Percentiles rank a stretch among this genome's conserved stretches.
Evolutionary conservation across 2,113 vertebrate genomes (phyloP).

Genomic region (Cynoglossus semilaevis): DNA sequence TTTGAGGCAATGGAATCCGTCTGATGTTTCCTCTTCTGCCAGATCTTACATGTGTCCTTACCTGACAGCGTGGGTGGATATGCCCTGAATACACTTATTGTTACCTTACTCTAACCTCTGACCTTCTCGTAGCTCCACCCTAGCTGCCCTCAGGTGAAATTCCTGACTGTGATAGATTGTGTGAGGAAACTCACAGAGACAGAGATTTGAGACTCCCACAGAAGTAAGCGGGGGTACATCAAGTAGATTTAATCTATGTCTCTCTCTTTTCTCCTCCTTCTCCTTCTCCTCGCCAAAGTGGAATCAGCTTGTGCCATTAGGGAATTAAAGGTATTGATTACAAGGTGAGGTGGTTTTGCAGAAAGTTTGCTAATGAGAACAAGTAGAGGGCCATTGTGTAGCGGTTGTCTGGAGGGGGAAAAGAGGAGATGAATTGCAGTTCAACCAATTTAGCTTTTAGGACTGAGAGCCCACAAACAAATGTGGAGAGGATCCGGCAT

Average conservation of each 20-base stretch:
- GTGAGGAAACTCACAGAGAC: slow-evolving; percentile 25
- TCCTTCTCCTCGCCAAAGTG: slow-evolving; percentile 12
- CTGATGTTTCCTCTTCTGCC: slow-evolving; percentile 14
- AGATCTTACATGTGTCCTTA: not conserved
- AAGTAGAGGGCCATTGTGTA: slow-evolving; percentile 48
- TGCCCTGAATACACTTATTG: slow-evolving; percentile 22
- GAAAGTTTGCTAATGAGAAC: slow-evolving; percentile 63
- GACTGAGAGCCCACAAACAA: slow-evolving; percentile 21
- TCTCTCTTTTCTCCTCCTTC: slow-evolving; percentile 14
- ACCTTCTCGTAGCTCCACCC: slow-evolving; percentile 34
- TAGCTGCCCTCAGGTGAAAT: slow-evolving; percentile 47
- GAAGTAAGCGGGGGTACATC: slow-evolving; percentile 36
- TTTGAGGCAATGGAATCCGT: not conserved
- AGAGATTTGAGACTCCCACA: slow-evolving; percentile 18
- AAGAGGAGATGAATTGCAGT: slow-evolving; percentile 35
- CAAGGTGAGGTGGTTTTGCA: slow-evolving; percentile 36
- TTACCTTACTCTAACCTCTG: slow-evolving; percentile 40
- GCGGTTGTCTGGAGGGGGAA: slow-evolving; percentile 23
- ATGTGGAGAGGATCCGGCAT: not conserved
- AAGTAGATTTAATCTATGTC: slow-evolving; percentile 44
- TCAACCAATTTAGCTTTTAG: slow-evolving; percentile 17
- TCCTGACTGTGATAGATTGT: too few species aligned
- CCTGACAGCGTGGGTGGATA: not conserved
- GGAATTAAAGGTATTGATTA: slow-evolving; percentile 70
- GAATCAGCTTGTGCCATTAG: slow-evolving; percentile 53